Percentiles rank a stretch among this genome's conserved stretches.
phyloP scores from a whole-genome alignment of 2,888 invertebrate genomes.

The Nephrotoma guestfalica region DNA sequence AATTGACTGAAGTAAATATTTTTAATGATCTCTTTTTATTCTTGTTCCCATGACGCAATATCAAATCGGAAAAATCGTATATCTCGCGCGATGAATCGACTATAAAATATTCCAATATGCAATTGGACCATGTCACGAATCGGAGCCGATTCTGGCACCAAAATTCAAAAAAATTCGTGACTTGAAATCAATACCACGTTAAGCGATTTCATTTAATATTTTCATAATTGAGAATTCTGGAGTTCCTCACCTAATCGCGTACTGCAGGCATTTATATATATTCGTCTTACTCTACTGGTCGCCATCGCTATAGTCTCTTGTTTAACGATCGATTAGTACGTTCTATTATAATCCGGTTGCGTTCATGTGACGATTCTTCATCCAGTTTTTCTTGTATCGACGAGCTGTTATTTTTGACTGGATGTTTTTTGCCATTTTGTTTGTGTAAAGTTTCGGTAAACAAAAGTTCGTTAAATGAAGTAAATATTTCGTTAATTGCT shows the following conservation, averaged over 20 bases:
- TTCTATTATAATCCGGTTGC: constrained; percentile 30
- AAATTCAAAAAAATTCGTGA: constrained; percentile 76
- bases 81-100: constrained; percentile 71
- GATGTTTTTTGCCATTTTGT: no score
- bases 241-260: constrained; percentile 54
- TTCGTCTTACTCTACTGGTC: constrained; percentile 52
- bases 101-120: constrained; percentile 68
- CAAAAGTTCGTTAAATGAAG: no score
- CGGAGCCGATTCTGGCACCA: constrained; percentile 82
- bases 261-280: constrained; percentile 46
- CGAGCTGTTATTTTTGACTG: no score
- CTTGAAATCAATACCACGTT: constrained; percentile 46
- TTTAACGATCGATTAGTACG: constrained; percentile 42
- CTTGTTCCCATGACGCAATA: constrained; percentile 51
- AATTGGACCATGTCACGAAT: constrained; percentile 62
- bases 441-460: no score
- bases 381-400: constrained; percentile 21
- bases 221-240: constrained; percentile 54
- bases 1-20: constrained; percentile 65
- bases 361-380: constrained; percentile 18
- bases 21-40: constrained; percentile 42
- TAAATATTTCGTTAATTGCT: no score
- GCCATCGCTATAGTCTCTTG: constrained; percentile 55
- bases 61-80: constrained; percentile 62
- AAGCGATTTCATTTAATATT: constrained; percentile 59